Base-by-base conservation (phyloP, 30 jellyfish, hydroid and myxozoan genomes). In the Sanderia malayensis region DNA sequence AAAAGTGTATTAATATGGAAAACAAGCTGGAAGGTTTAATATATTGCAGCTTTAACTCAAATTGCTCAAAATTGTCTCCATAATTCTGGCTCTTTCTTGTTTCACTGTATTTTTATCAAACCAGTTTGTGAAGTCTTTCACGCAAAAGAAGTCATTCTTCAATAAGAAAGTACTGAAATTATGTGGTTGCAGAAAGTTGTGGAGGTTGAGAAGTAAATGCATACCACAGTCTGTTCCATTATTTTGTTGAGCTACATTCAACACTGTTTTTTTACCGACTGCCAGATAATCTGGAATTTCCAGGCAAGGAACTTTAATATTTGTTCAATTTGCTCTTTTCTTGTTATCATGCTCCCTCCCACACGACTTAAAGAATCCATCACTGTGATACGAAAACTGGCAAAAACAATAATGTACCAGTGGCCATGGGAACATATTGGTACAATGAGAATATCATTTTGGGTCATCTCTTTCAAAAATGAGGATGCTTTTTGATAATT, bases 181-280 rank as follows among this genome's bases (percentile, higher is more conserved):
- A 2, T 15, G 30, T 15, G 69, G 69, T 15, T 23, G 22, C 58
- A 63, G 60, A 33, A 63, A 63, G 17, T 29, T 24, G 23, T 6
- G 25, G 22, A 63, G 22, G 28, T 67, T 37, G 34, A 67, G 44
- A 37, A 67, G 0, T 45, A 37, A 30, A 37, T 67, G 33, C 1
- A 67, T 67, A 9, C 79, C 79, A 67, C 79, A 67, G 44, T 67
- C 79, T 33, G 49, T 30, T 20, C 60, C 1, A 67, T 67, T 67
- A 37, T 45, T 33, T 37, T 67, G 79, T 67, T 67, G 79, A 20
- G 79, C 67, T 31, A 27, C 44, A 33, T 7, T n/a, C 44, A 67
- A 32, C 30, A 66, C 28, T 6, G 8, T 32, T 44, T 29, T 66
- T 66, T 66, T 60, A 60, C 72, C 44, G 9, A 4, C 19, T 60